These are phyloP conservation scores for Drosophila lutescens DNA, from an alignment of 2,888 invertebrate species.

Conservation along the genomic window DNA sequence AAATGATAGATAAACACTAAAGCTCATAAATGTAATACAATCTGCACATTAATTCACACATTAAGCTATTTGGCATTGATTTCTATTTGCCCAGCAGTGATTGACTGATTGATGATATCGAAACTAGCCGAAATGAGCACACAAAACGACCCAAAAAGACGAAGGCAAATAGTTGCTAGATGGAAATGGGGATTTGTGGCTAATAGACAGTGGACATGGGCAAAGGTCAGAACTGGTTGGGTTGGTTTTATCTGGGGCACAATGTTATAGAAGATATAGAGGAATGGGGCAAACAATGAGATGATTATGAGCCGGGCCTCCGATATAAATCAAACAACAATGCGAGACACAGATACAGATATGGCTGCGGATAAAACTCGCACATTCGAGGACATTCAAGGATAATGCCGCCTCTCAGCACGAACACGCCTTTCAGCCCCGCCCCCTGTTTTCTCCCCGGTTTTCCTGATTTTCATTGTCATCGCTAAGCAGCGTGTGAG, in stretches of 20 bases:
- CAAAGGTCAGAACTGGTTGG: constrained; percentile 16
- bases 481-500: constrained; percentile 73
- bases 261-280: constrained; percentile 5
- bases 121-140: constrained; percentile 25
- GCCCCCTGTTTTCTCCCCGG: not conserved
- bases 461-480: constrained; percentile 58
- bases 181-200: constrained; percentile 30
- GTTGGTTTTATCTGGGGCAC: constrained; percentile 30
- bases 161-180: constrained; percentile 29
- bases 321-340: constrained; percentile 70
- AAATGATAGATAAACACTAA: constrained; percentile 10
- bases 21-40: constrained; percentile 39
- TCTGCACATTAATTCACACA: constrained; percentile 42
- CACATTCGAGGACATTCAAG: constrained; percentile 55
- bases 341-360: constrained; percentile 50
- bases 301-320: constrained; percentile 46
- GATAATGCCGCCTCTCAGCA: constrained; percentile 72
- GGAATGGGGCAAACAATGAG: constrained; percentile 47
- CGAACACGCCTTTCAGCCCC: constrained; percentile 47
- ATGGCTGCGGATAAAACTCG: constrained; percentile 38
- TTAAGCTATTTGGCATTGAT: constrained; percentile 53
- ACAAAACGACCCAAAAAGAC: constrained; percentile 23
- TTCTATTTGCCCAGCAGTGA: constrained; percentile 36
- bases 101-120: constrained; percentile 50
- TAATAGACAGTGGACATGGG: constrained; percentile 28